These are phyloP conservation scores for Drosophila antonietae DNA, from an alignment of 2,888 invertebrate genomes.

Conservation along the genomic window DNA sequence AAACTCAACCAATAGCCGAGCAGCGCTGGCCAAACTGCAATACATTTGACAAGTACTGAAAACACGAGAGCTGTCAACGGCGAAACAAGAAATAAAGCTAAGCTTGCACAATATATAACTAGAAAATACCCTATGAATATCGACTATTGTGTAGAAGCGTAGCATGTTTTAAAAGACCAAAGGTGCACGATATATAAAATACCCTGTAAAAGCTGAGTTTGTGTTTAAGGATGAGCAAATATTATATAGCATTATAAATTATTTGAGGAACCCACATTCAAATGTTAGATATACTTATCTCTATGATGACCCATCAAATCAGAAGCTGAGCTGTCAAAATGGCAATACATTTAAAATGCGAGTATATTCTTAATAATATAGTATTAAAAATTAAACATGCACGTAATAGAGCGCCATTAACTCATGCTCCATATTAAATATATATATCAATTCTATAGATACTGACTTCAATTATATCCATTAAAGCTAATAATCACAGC, in stretches of 20 bases:
- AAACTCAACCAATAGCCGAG: slow-evolving; percentile 28
- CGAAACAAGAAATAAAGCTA: not conserved
- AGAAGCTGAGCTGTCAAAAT: not conserved
- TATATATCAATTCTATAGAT: not conserved
- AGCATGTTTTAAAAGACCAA: too few species aligned
- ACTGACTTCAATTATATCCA: not conserved
- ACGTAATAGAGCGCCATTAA: not conserved
- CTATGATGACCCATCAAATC: not conserved
- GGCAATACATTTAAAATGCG: not conserved
- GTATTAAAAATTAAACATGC: not conserved
- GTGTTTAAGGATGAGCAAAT: too few species aligned
- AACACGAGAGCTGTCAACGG: not conserved
- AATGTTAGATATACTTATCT: not conserved
- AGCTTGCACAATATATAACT: not conserved
- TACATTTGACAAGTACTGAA: slow-evolving; percentile 22
- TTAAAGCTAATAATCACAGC: not conserved
- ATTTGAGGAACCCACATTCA: not conserved
- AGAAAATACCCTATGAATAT: not conserved
- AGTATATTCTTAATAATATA: not conserved
- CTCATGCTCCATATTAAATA: not conserved
- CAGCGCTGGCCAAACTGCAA: slow-evolving; percentile 23
- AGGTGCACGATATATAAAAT: too few species aligned
- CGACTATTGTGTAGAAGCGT: not conserved
- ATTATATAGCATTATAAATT: not conserved
- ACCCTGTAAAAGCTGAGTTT: too few species aligned